Base-by-base conservation (phyloP, 2,888 invertebrate genomes). In the Oscheius sp. region DNA sequence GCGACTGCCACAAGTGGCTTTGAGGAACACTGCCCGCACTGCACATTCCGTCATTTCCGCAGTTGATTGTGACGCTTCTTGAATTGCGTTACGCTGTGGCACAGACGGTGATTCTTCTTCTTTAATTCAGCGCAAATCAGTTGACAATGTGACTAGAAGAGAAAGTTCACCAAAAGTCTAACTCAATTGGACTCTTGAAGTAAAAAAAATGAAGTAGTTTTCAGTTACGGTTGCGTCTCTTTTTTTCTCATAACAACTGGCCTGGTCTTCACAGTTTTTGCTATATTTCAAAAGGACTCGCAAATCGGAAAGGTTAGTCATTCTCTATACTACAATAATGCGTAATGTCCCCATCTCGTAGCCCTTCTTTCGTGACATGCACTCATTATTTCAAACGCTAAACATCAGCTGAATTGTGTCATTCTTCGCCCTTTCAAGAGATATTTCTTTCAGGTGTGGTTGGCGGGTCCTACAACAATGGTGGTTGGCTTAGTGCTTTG, bases 201-300 rank as follows among this genome's bases (percentile, higher is more conserved):
- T n/a, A 58, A 13, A 58, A 12, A n/a, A 58, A 58, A 23, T 13
- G n/a, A 27, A 29, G 12, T 13, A 35, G 27, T 41, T 85, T 84
- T 78, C 77, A 87, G 88, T 71, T 88, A 88, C 77, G 88, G 87
- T 41, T 78, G 78, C 69, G 88, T 88, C 56, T 84, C 88, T 49
- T 80, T 85, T 70, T 79, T 81, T 71, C 86, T 88, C 21, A 85
- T 88, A 41, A 73, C 84, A 13, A 85, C 88, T 77, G 88, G 88
- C 69, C 79, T 88, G 74, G 84, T 88, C 13, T 88, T 88, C 79
- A 88, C 87, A 29, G 84, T 87, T 18, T 88, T 88, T 73, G 86
- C 88, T 61, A 85, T 88, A 52, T 87, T 88, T 76, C 83, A 88
- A 64, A 88, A 87, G 69, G 86, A 88, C 63, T 86, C 87, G 25